A percentile compares a stretch with the other conserved stretches of the same genome.
Evolutionary conservation across 2,888 invertebrate genomes (phyloP).

Genomic region (Apodemia duryi): DNA sequence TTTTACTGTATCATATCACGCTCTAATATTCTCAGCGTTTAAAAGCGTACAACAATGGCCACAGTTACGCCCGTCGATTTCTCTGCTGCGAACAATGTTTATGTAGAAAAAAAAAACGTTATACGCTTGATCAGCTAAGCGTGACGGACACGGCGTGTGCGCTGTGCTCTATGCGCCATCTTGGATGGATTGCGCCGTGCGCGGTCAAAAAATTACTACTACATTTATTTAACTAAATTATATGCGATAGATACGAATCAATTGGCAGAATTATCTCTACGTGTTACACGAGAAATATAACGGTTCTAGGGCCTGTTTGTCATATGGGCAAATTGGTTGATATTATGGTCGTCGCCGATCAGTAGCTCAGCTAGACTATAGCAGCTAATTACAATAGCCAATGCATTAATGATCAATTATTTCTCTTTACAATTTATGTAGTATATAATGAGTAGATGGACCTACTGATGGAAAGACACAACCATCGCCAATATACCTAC

Average conservation of each 20-base stretch:
- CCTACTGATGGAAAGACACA: no score
- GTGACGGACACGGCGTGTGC: constrained; percentile 71
- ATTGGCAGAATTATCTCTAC: neutral
- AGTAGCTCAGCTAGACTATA: no score
- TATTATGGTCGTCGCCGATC: neutral
- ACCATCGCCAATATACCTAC: no score
- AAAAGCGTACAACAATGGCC: constrained; percentile 68
- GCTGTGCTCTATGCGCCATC: constrained; percentile 55
- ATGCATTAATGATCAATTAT: no score
- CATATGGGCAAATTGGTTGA: neutral
- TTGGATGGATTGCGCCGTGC: constrained; percentile 71
- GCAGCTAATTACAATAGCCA: no score
- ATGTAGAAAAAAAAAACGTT: constrained; percentile 68
- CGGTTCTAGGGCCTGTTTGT: neutral
- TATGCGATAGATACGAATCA: neutral
- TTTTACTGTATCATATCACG: constrained; percentile 71
- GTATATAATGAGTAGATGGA: no score
- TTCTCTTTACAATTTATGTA: no score
- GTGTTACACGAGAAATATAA: neutral
- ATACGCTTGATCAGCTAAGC: constrained; percentile 62
- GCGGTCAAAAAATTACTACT: constrained; percentile 4
- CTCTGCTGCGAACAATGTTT: constrained; percentile 76
- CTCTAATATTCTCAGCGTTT: constrained; percentile 72
- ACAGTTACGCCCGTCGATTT: constrained; percentile 75
- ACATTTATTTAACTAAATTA: neutral